phyloP scores from a whole-genome alignment of 2,113 vertebrate species.

The Terrapene triunguis region DNA sequence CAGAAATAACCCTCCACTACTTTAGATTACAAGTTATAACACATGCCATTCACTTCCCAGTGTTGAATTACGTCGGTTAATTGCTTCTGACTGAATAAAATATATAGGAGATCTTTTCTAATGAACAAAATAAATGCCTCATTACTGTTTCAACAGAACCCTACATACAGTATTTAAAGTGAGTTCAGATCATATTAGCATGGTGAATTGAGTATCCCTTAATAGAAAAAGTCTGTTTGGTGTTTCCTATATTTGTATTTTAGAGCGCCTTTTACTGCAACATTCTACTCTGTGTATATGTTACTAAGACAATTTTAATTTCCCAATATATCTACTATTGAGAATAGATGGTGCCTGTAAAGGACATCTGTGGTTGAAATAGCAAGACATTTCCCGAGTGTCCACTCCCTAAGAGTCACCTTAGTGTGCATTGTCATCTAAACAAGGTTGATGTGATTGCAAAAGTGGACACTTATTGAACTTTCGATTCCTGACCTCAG shows the following conservation, averaged over 20 bases:
- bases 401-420: neutral
- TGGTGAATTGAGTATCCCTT: neutral
- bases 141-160: neutral
- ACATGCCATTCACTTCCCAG: neutral
- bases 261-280: neutral
- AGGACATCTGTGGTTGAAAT: neutral
- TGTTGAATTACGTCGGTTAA: neutral
- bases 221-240: neutral
- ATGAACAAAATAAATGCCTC: neutral
- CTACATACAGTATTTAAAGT: neutral
- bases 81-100: neutral
- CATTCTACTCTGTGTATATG: neutral
- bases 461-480: conserved; percentile 48
- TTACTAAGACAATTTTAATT: neutral
- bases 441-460: conserved; percentile 22
- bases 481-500: conserved; percentile 54
- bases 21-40: neutral
- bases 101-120: neutral
- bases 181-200: neutral
- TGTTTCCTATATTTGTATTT: neutral
- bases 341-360: neutral
- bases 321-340: neutral
- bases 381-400: neutral
- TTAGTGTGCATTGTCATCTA: neutral
- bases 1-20: conserved; percentile 38